A percentile compares a stretch with the other conserved stretches of the same genome.
phyloP scores from a whole-genome alignment of 2,797 vertebrate genomes.

The Poliocrania exsul region DNA sequence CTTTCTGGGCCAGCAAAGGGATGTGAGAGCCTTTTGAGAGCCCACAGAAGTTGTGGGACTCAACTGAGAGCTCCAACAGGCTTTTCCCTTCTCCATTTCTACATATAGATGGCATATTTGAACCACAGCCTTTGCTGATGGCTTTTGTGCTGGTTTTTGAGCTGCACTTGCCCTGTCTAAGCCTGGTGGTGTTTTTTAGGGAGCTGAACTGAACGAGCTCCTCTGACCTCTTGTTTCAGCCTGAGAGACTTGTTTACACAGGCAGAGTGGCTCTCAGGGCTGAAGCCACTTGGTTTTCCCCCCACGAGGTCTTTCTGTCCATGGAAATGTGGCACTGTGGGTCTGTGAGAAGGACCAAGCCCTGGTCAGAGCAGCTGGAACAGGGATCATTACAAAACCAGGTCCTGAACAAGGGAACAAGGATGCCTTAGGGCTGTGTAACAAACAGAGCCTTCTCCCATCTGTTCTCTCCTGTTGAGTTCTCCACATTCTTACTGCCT shows the following conservation, averaged over 20 bases:
- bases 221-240: neutral
- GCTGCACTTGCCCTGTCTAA: rapidly evolving
- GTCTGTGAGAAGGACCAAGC: neutral
- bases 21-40: neutral
- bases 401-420: neutral
- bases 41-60: neutral
- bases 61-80: neutral
- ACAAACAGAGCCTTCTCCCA: neutral
- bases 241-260: rapidly evolving
- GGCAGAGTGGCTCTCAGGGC: neutral
- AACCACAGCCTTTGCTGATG: neutral
- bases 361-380: neutral
- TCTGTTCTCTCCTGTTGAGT: neutral
- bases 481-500: neutral
- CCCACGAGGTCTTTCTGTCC: neutral
- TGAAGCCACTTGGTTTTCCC: neutral
- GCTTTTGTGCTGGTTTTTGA: neutral
- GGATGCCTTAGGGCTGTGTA: neutral
- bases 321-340: neutral
- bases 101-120: neutral
- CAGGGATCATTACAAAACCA: neutral
- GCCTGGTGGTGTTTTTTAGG: neutral
- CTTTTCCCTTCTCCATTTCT: neutral
- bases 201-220: neutral
- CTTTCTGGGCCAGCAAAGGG: neutral